These are phyloP conservation scores for Ectemnius lituratus DNA, from an alignment of 2,888 invertebrate genomes.

Conservation along the genomic window DNA sequence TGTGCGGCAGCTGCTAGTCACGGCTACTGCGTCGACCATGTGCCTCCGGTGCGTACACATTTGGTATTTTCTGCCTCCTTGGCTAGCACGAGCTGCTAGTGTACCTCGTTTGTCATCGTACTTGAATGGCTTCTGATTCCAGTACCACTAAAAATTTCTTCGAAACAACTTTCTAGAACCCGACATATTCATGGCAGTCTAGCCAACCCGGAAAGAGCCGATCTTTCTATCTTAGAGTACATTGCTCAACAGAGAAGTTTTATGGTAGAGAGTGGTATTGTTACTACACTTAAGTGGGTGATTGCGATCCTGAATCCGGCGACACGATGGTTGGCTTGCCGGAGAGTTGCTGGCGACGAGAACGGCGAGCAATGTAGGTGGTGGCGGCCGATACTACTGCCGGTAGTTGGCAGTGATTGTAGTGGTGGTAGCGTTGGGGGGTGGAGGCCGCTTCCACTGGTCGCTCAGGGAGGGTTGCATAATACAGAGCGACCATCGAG, in stretches of 20 bases:
- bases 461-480: slow-evolving; percentile 72
- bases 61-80: slow-evolving; percentile 34
- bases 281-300: slow-evolving; percentile 26
- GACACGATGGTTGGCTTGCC: slow-evolving; percentile 45
- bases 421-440: slow-evolving; percentile 40
- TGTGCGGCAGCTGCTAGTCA: slow-evolving; percentile 71
- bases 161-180: background rate
- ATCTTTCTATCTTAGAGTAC: no score
- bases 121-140: background rate
- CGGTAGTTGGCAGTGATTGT: slow-evolving; percentile 17
- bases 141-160: background rate
- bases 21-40: slow-evolving; percentile 68
- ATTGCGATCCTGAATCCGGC: slow-evolving; percentile 35
- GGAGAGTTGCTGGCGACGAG: slow-evolving; percentile 28
- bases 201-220: no score
- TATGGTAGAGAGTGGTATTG: background rate
- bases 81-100: background rate
- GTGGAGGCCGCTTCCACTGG: slow-evolving; percentile 62
- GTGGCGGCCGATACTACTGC: slow-evolving; percentile 33
- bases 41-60: slow-evolving; percentile 52
- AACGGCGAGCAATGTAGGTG: slow-evolving; percentile 26
- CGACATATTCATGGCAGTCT: no score
- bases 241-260: background rate
- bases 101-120: slow-evolving; percentile 3
- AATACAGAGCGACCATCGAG: slow-evolving; percentile 70